Percentiles rank a stretch among this genome's conserved stretches.
phyloP scores from a whole-genome alignment of 2,113 vertebrate species.

The Rhinopomastus cyanomelas region DNA sequence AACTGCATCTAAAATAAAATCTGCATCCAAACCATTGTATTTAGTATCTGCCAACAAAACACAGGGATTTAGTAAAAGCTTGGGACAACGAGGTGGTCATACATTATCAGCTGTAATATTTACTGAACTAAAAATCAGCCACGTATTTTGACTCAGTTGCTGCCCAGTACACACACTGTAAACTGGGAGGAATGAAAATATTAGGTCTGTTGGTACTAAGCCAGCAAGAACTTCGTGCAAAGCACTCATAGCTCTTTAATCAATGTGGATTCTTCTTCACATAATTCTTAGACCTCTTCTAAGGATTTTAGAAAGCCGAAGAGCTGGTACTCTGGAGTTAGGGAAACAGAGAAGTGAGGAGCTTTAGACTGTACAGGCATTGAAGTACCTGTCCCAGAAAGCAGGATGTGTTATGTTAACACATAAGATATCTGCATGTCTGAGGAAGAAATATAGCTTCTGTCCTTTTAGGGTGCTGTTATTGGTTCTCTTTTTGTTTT shows the following conservation, averaged over 20 bases:
- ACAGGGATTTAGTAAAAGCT: no score
- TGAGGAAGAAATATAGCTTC: neutral
- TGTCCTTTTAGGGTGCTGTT: neutral
- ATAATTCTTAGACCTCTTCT: neutral
- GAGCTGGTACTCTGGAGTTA: neutral
- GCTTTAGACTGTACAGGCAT: neutral
- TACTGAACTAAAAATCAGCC: neutral
- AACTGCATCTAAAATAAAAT: neutral
- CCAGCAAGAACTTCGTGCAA: neutral
- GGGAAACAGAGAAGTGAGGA: neutral
- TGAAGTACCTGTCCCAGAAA: neutral
- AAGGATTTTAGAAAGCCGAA: neutral
- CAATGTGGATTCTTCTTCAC: neutral
- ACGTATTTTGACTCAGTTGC: rapidly evolving
- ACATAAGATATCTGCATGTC: neutral
- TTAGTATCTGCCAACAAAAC: neutral
- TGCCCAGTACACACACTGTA: neutral
- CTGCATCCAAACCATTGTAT: rapidly evolving
- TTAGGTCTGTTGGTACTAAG: neutral
- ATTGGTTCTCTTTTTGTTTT: slow-evolving; percentile 4
- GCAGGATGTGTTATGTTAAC: neutral
- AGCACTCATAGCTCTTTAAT: neutral
- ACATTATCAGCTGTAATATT: neutral
- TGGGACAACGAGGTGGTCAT: rapidly evolving
- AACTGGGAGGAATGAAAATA: neutral